Evolutionary conservation across 35 echinoderm and acorn worm genomes (phyloP), one percentile per base, ranked within the genome.

Genomic region (Anneissia japonica): DNA sequence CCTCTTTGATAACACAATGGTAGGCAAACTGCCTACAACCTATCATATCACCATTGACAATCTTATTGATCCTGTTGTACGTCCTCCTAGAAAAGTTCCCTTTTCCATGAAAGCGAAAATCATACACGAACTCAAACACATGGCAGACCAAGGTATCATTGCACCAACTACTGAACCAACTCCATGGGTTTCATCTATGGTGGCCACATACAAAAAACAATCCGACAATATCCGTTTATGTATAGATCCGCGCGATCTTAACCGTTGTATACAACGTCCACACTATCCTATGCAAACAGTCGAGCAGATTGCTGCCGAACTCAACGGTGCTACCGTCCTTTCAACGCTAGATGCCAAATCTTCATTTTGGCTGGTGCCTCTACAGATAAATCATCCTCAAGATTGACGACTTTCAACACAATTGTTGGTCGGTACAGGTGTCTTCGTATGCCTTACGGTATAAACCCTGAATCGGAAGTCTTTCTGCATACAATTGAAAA

Each of bases 151-250:
- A 39, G 81, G 80, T 21, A 75, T 90, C 0, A 90, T 90, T 28
- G 23, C 75, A 13, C 79, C 82, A 39, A 32, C 73, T 37, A 37
- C 10, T 4, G 79, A 87, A 37, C 80, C 90, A 26, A 87, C 90
- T 30, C 84, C 86, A 33, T 86, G 84, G 77, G 84, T 91, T 35
- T 86, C 90, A 3, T 87, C 90, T 32, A 91, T 91, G 84, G 84
- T 91, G 30, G 84, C 83, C 32, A 75, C 90, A 38, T 77, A 74
- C 19, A 86, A 81, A 41, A 91, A 91, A 81, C 51, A 14, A 26
- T 46, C 35, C 29, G 56, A 81, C 35, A 77, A 86, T 39, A 87
- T 86, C n/a, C 76, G 84, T 33, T 31, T 86, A 16, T 91, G 90
- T 46, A 91, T 91, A 1, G 84, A 82, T 56, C 84, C 76, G 0